Evolutionary conservation across 2,888 invertebrate genomes (phyloP), one percentile per base, ranked within the genome.

Genomic region (Trisateles emortualis): DNA sequence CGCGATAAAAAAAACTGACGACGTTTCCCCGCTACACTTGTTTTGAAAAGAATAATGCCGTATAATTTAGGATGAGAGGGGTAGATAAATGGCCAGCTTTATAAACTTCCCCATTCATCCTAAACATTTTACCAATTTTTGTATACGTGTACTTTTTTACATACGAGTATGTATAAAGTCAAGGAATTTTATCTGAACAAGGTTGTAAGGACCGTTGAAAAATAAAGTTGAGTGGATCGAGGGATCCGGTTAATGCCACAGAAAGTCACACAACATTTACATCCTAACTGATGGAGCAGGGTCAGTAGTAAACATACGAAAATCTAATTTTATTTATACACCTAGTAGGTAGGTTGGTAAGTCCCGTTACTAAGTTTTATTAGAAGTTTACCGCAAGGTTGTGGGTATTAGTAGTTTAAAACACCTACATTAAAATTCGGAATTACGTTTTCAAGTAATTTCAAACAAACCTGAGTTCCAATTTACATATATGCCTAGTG

Each of bases 61-160:
- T 69, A 75, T 77, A 73, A 76, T 79, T 74, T 76, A 67, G 67
- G 65, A 71, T 67, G 74, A 79, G 72, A 68, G 68, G 65, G 64
- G 58, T 56, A 68, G 73, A 72, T 72, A 73, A 72, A 74, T 72
- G 53, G 55, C 48, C 52, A 59, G 65, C 63, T 61, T 70, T 70
- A 68, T 63, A 53, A 65, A 65, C 36, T 62, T 61, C 68, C 57
- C 61, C 62, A 67, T 67, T 64, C 50, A 59, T 59, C 49, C 52
- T 57, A 52, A 53, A 64, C 46, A 53, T 62, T 67, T 51, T 47
- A 35, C 51, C 54, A 50, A 52, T 48, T 69, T 72, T 69, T 82
- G 76, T 79, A 82, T 78, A 76, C 74, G 59, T 47, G 45, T 38
- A 46, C 48, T 38, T 50, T 60, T 45, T 49, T 33, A 42, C 30